Conservation (phyloP, 2,888 invertebrate species). For the Phymatocera aterrima region DNA sequence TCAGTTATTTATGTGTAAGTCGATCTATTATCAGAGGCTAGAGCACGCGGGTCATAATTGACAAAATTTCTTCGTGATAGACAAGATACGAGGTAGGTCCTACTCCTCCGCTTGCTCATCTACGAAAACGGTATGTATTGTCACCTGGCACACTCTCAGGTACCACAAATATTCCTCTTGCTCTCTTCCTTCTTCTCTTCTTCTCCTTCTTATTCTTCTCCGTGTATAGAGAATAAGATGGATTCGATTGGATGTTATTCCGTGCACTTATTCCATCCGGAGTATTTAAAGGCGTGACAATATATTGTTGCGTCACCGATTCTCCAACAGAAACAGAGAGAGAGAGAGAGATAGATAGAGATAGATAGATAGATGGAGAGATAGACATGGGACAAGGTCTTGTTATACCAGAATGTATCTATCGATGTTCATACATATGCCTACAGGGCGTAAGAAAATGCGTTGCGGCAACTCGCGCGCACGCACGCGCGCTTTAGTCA, state of each 20-base stretch:
- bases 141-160: too few species aligned
- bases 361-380: conserved; percentile 32
- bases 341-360: conserved; percentile 9
- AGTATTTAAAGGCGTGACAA: conserved; percentile 63
- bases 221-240: neutral
- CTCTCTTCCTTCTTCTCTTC: too few species aligned
- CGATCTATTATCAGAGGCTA: too few species aligned
- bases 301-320: conserved; percentile 58
- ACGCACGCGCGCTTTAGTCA: conserved; percentile 9
- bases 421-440: neutral
- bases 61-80: too few species aligned
- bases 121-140: too few species aligned
- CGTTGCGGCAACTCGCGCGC: neutral
- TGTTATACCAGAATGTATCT: neutral
- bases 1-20: too few species aligned
- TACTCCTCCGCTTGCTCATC: too few species aligned
- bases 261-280: conserved; percentile 60
- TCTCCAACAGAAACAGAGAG: conserved; percentile 14
- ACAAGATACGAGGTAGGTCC: too few species aligned
- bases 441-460: conserved; percentile 7
- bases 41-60: too few species aligned
- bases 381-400: conserved; percentile 18
- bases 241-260: conserved; percentile 60
- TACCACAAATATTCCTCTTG: too few species aligned
- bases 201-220: neutral